phyloP scores from a whole-genome alignment of 1,140 invertebrate species.

The Atta texana region DNA sequence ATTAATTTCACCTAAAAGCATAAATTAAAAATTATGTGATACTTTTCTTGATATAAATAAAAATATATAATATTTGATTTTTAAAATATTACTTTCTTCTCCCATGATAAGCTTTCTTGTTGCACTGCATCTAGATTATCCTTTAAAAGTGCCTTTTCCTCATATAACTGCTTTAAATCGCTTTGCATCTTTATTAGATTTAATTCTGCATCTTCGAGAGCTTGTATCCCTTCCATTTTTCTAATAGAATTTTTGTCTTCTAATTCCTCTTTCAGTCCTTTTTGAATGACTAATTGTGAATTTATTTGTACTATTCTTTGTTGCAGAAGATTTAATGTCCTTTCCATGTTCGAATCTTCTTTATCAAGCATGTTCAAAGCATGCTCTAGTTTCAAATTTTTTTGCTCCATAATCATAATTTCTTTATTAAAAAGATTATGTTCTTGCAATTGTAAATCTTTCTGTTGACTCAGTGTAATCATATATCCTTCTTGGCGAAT shows the following conservation, averaged over 20 bases:
- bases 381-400: slow-evolving; percentile 89
- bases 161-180: slow-evolving; percentile 89
- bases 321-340: slow-evolving; percentile 88
- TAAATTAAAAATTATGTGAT: slow-evolving; percentile 32
- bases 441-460: slow-evolving; percentile 89
- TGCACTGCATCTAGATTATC: slow-evolving; percentile 89
- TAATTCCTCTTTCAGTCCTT: slow-evolving; percentile 87
- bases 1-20: slow-evolving; percentile 88
- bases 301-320: slow-evolving; percentile 88
- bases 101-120: slow-evolving; percentile 91
- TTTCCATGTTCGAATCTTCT: slow-evolving; percentile 87
- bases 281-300: slow-evolving; percentile 87
- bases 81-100: slow-evolving; percentile 88
- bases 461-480: slow-evolving; percentile 89
- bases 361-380: slow-evolving; percentile 88
- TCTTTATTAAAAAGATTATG: slow-evolving; percentile 90
- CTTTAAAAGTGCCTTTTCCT: slow-evolving; percentile 89
- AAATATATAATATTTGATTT: slow-evolving; percentile 22
- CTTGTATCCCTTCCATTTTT: slow-evolving; percentile 87
- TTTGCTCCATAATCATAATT: slow-evolving; percentile 91
- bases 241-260: slow-evolving; percentile 88
- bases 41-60: slow-evolving; percentile 35
- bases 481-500: slow-evolving; percentile 90
- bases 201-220: slow-evolving; percentile 88
- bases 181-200: slow-evolving; percentile 89